A percentile compares a stretch with the other conserved stretches of the same genome.
phyloP scores from a whole-genome alignment of 1,140 invertebrate species.

The Dendroctonus valens region DNA sequence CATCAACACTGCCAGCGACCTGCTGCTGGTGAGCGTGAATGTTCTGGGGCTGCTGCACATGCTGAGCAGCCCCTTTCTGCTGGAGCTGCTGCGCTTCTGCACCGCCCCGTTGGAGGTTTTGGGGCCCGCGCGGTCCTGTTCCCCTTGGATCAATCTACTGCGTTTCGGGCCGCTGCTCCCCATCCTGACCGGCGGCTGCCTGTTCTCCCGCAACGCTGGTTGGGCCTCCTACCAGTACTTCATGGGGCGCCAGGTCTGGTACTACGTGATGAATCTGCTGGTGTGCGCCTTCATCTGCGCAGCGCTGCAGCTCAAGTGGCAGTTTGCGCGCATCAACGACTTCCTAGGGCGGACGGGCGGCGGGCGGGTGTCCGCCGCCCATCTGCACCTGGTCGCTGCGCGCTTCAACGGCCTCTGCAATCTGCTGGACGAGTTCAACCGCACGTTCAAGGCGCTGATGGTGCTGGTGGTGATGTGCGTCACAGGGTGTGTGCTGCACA shows the following conservation, averaged over 20 bases:
- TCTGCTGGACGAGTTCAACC: conserved; percentile 1
- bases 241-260: background rate
- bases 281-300: background rate
- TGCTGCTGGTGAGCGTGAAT: background rate
- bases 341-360: background rate
- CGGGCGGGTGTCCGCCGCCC: background rate
- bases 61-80: background rate
- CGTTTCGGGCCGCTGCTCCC: background rate
- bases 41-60: background rate
- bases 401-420: background rate
- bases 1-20: background rate
- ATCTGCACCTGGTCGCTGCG: background rate
- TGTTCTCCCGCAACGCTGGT: background rate
- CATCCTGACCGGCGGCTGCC: background rate
- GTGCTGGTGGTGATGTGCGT: background rate
- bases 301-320: background rate
- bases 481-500: background rate
- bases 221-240: conserved; percentile 4
- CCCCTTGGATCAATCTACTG: background rate
- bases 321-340: background rate
- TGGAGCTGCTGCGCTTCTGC: background rate
- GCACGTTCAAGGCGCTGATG: background rate
- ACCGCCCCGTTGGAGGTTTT: background rate
- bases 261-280: conserved; percentile 1
- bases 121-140: background rate